Percentiles rank a stretch among this genome's conserved stretches.
Evolutionary conservation across 2,797 vertebrate genomes (phyloP).

Genomic region (Pempheris klunzingeri): DNA sequence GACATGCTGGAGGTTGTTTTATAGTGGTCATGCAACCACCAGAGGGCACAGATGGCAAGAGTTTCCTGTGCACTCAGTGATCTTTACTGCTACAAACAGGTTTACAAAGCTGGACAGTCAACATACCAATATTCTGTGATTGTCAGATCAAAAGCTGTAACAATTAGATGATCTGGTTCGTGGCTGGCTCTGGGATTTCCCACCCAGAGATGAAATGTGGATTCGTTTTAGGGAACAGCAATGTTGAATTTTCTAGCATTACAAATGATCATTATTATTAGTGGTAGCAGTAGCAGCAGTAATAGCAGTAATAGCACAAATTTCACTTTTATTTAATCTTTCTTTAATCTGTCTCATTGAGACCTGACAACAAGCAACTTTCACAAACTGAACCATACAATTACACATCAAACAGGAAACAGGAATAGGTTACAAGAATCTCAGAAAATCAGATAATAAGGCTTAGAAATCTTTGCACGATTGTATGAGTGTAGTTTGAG

Average conservation of each 20-base stretch:
- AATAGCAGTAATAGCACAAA: neutral
- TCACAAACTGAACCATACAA: too few species aligned
- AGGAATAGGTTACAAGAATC: too few species aligned
- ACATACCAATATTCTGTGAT: neutral
- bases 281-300: neutral
- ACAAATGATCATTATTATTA: neutral
- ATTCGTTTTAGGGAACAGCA: neutral
- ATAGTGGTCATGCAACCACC: neutral
- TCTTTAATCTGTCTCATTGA: too few species aligned
- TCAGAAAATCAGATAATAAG: too few species aligned
- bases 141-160: neutral
- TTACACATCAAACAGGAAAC: too few species aligned
- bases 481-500: too few species aligned
- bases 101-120: neutral
- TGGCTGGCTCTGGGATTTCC: too few species aligned
- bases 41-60: neutral
- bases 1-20: neutral
- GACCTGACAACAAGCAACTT: too few species aligned
- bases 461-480: too few species aligned
- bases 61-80: neutral
- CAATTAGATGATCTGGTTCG: too few species aligned
- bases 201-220: neutral
- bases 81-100: neutral
- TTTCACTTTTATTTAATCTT: too few species aligned
- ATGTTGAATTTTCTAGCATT: neutral